Percentiles rank a stretch among this genome's conserved stretches.
phyloP scores from a whole-genome alignment of 2,113 vertebrate genomes.

The Ictidomys tridecemlineatus region DNA sequence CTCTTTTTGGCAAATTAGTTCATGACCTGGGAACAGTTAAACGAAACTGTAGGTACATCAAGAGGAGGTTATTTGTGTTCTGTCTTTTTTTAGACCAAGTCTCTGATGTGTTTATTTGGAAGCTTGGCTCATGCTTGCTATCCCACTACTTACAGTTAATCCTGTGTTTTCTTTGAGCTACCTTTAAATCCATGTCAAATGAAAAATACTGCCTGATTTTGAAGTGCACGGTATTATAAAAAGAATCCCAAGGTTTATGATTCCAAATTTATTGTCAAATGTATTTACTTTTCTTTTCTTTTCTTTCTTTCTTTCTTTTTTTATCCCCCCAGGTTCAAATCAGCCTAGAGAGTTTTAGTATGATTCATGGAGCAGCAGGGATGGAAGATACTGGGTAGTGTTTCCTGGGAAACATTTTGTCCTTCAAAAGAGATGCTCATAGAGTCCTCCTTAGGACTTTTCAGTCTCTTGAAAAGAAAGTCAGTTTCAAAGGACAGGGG shows the following conservation, averaged over 20 bases:
- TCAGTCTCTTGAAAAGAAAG: not conserved
- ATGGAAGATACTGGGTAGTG: not conserved
- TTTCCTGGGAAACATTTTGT: not conserved
- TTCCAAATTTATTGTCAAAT: conserved; percentile 72
- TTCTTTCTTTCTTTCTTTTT: not conserved
- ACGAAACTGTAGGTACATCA: conserved; percentile 61
- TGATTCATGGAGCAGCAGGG: not conserved
- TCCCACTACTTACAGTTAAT: conserved; percentile 74
- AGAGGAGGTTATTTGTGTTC: conserved; percentile 74
- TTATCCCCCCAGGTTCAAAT: not conserved
- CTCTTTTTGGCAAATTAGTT: conserved; percentile 79
- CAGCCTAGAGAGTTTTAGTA: conserved; percentile 1
- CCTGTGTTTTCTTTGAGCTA: conserved; percentile 81
- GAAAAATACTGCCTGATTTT: conserved; percentile 71
- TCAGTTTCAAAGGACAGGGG: not conserved
- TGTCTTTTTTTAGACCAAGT: conserved; percentile 79
- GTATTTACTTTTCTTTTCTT: conserved; percentile 66
- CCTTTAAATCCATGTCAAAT: conserved; percentile 71
- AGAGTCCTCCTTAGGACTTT: too few relatives aligned
- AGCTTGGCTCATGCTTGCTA: conserved; percentile 62
- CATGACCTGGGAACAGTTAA: conserved; percentile 77
- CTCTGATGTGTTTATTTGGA: conserved; percentile 81
- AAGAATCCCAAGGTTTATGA: conserved; percentile 77
- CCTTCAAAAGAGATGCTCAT: not conserved
- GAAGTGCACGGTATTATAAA: conserved; percentile 63